phyloP scores from a whole-genome alignment of 2,113 vertebrate species.

The Hassar affinis region DNA sequence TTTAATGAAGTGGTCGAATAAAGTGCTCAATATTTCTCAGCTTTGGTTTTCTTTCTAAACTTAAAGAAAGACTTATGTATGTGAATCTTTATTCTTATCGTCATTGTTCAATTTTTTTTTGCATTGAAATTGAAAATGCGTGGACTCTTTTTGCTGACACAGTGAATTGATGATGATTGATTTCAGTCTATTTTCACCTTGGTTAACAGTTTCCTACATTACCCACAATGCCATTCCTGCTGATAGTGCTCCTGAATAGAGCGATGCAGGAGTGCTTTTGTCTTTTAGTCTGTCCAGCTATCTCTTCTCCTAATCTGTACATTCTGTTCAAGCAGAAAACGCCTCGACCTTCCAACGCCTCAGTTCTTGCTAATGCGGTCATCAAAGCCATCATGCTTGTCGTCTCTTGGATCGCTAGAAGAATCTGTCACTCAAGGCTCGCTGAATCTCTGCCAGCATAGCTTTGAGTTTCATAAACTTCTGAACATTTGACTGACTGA shows the following conservation, averaged over 20 bases:
- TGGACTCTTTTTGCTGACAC: too few species aligned
- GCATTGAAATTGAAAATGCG: not conserved
- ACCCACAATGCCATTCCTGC: not conserved
- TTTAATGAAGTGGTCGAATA: constrained; percentile 39
- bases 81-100: too few species aligned
- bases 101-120: not conserved
- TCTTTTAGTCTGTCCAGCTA: not conserved
- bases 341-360: not conserved
- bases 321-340: not conserved
- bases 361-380: not conserved
- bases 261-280: not conserved
- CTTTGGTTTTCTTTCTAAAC: not conserved
- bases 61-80: not conserved
- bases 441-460: not conserved
- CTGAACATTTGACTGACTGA: not conserved
- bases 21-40: constrained; percentile 43
- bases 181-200: not conserved
- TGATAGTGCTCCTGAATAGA: not conserved
- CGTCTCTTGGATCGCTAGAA: not conserved
- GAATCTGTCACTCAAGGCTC: not conserved
- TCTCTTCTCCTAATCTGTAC: not conserved
- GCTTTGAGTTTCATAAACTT: not conserved
- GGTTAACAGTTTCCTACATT: not conserved
- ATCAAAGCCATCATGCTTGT: not conserved
- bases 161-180: not conserved